Percentiles rank a stretch among this genome's conserved stretches.
Conservation (phyloP, 2,888 invertebrate genomes). For the Dexiosoma caninum region DNA sequence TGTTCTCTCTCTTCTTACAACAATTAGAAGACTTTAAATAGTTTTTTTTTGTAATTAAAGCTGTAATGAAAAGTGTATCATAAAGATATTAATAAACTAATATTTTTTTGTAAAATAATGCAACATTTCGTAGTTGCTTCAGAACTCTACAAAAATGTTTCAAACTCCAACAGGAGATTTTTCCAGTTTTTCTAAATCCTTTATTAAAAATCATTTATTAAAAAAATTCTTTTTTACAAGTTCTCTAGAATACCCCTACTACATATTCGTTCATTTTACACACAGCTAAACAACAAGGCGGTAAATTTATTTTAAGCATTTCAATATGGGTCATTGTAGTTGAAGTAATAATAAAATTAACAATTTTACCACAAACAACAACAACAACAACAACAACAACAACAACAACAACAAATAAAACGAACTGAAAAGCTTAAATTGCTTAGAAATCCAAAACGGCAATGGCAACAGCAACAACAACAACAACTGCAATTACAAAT, state of each 20-base stretch:
- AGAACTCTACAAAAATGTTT: too few species aligned
- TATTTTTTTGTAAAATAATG: too few species aligned
- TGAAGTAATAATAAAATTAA: constrained; percentile 52
- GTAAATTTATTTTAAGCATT: constrained; percentile 20
- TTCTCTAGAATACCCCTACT: constrained; percentile 2
- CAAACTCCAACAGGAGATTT: too few species aligned
- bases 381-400: not conserved
- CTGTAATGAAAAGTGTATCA: too few species aligned
- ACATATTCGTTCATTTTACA: not conserved
- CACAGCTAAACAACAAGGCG: not conserved
- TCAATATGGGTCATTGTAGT: constrained; percentile 55
- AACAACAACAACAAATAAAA: not conserved
- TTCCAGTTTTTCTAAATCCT: too few species aligned
- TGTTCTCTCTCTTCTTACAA: too few species aligned
- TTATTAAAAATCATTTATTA: too few species aligned
- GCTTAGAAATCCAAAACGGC: constrained; percentile 25
- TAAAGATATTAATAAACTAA: too few species aligned
- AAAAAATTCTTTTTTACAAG: not conserved
- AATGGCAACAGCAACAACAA: constrained; percentile 20
- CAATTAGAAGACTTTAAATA: too few species aligned
- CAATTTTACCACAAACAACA: constrained; percentile 39
- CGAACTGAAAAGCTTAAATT: constrained; percentile 9
- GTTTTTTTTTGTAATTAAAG: too few species aligned
- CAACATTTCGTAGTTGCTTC: too few species aligned
- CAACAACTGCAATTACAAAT: constrained; percentile 14